Evolutionary conservation across 2,888 invertebrate species (phyloP), one percentile per base, ranked within the genome.

Genomic region (Abrostola tripartita): DNA sequence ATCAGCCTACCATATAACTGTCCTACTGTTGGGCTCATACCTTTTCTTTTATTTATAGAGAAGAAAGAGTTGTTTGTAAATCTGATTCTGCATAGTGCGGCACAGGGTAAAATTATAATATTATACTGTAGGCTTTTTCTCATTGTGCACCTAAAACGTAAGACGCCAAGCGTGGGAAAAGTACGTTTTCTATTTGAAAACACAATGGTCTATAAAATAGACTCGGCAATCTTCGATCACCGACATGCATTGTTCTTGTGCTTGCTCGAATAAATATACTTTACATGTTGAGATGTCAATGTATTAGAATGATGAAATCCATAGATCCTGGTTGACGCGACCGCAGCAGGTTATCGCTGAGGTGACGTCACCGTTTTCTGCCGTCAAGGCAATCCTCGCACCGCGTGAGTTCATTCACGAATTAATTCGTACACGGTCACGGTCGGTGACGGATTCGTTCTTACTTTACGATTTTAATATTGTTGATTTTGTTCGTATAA

Each of bases 331-430:
- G 78, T 81, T 71, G 74, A 64, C 76, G 73, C 61, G 72, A 59
- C 68, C 69, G 71, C 71, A 69, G 79, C 79, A 82, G 85, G 83
- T 81, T 84, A 85, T 85, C 82, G 77, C 40, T 73, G 71, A 57
- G 63, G 73, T 89, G 88, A 90, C 91, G 91, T 90, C 88, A 89
- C 73, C 54, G 52, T 67, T 69, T 62, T 63, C 75, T 89, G 90
- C 92, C 92, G 92, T 92, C 89, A 89, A 82, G 76, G 68, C 71
- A 74, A 54, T 79, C 75, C 78, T 81, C 78, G 81, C 80, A 76
- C 68, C 78, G 87, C 88, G 88, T 90, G 90, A 88, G 85, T 91
- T 90, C 92, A 93, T 93, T 93, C 92, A 92, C 91, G 85, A 92
- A 90, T 85, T 88, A 87, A 87, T 85, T 84, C 83, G 79, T 76